Evolutionary conservation across 2,797 vertebrate genomes (phyloP), one percentile per base, ranked within the genome.

Genomic region (Babyrousa celebensis): DNA sequence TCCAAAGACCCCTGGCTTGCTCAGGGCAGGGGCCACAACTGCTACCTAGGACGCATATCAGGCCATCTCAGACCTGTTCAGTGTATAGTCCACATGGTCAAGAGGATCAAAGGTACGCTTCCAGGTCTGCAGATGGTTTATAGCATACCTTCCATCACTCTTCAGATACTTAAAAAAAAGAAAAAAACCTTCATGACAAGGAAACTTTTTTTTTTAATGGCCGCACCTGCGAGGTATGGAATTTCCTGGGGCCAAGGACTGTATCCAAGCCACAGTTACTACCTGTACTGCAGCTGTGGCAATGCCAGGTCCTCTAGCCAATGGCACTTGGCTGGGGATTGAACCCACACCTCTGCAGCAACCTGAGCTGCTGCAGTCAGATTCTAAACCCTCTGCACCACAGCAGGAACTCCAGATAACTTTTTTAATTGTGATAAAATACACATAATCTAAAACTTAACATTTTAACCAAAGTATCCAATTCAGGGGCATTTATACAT

Each of bases 381-480:
- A 48, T 48, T 48, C 43, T 48, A 7, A 48, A 48, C 43, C 43
- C 43, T 7, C 43, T 48, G 43, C 43, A 48, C 43, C 43, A 6
- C 43, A 48, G 43, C 43, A 48, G 43, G 43, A 10, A 48, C 43
- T 48, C 43, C 43, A 20, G 11, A n/a, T 90, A 67, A 40, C 58
- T 29, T 58, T 68, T 65, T 17, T n/a, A 79, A 84, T 29, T 83
- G 11, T 58, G 65, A 58, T 67, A 82, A 94, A 94, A 82, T 60
- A 82, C 21, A 89, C 2, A 48, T 11, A 82, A 72, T 79, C 32
- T 60, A 67, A 82, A 95, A 70, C 36, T 32, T 63, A 43, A 77
- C 63, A 12, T 52, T 70, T 77, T 67, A 63, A 29, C 52, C 72
- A 7, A 80, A 88, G 36, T n/a, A 4, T 72, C 27, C 43, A 27